Base-by-base conservation (phyloP, 2,888 invertebrate species). In the Mythimna ferrago region DNA sequence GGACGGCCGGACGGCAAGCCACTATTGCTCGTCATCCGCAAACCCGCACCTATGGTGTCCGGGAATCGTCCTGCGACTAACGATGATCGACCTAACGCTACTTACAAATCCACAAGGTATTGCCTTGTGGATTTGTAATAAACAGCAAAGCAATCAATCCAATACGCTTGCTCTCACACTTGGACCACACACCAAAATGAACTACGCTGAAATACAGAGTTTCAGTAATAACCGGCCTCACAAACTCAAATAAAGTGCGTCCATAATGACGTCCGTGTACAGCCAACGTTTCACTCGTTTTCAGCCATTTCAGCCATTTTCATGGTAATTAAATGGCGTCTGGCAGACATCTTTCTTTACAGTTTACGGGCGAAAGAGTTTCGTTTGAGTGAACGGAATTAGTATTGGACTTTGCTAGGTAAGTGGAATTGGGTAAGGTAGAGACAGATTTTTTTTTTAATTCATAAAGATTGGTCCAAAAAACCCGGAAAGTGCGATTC, bases 241-340 rank as follows among this genome's bases (percentile, higher is more conserved):
- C 86, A 85, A 88, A 88, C 89, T 87, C 89, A 90, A 90, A 88
- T 86, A 88, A 90, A 88, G 84, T 86, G 86, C 86, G 88, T 87
- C 82, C 86, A 80, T 90, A 88, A 90, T 89, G 87, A 87, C 83
- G 86, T 78, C 75, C 81, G 82, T 70, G 78, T 76, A 81, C 71
- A 71, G 77, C 75, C 72, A 62, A 77, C 80, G 80, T 74, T 81
- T 82, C 70, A 82, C 57, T 73, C 83, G 62, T 86, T 87, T 87
- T 83, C 82, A 83, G 82, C 82, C 72, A 87, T 88, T 90, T 89
- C 82, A 82, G 82, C 83, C 77, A 87, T 88, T 90, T 89, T 88
- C 86, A 86, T 87, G 88, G 87, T 85, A 91, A 90, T 90, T 90
- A 88, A 88, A 86, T 86, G 70, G 73, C 63, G 71, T 70, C 71